These are phyloP conservation scores for Plumapathes pennacea DNA, from an alignment of 92 coral and sea anemone species.

Conservation along the genomic window DNA sequence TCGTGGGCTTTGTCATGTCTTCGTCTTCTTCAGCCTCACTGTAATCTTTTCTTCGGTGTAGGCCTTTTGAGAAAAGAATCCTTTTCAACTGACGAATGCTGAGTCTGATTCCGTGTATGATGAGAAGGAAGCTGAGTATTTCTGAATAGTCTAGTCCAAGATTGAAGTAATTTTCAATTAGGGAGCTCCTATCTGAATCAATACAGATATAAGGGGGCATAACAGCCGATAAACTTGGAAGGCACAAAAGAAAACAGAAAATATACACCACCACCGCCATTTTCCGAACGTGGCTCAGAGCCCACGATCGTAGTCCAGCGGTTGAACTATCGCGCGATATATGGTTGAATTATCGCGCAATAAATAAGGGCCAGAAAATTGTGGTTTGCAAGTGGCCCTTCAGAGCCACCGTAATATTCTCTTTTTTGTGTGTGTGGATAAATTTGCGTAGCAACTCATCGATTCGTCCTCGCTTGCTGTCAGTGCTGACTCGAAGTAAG, in stretches of 20 bases:
- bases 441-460: no score
- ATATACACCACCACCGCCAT: constrained; percentile 1
- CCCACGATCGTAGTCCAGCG: no score
- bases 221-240: neutral
- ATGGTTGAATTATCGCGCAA: no score
- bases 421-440: no score
- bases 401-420: no score
- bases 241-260: constrained; percentile 2
- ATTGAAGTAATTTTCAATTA: constrained; percentile 42
- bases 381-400: no score
- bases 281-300: no score
- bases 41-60: constrained; percentile 26
- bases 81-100: constrained; percentile 61
- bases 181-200: constrained; percentile 14
- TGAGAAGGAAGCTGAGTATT: constrained; percentile 43
- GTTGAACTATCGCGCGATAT: no score
- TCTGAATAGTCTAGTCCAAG: constrained; percentile 48
- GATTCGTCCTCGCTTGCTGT: no score
- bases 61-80: constrained; percentile 16
- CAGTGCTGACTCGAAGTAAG: no score
- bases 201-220: constrained; percentile 19
- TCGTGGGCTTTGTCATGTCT: no score
- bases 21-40: constrained; percentile 6
- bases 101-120: constrained; percentile 49
- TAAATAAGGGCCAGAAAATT: no score